Evolutionary conservation across 2,888 invertebrate genomes (phyloP), one percentile per base, ranked within the genome.

Genomic region (Operophtera brumata): DNA sequence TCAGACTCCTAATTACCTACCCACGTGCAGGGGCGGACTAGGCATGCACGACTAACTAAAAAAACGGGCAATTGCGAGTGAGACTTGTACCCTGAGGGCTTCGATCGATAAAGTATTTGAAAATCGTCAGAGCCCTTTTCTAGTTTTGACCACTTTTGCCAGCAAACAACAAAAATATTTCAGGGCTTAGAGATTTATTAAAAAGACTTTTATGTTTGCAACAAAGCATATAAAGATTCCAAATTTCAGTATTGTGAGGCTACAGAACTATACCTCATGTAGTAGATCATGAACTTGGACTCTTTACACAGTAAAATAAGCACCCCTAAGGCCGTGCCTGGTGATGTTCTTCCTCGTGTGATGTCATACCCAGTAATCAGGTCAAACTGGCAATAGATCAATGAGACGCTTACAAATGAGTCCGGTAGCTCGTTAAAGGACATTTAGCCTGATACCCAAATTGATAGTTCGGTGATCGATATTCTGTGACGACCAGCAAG

Each of bases 1-100:
- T 57, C 60, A 50, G 59, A 48, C 48, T 52, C 56, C 49, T 64
- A 66, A 64, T 66, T 62, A 64, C 66, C 57, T 53, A 51, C 47
- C 47, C 37, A 39, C 32, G 35, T 1, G 3, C 48, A 54, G 57
- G 37, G 58, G 1, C 10, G 50, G 9, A 39, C 20, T n/a, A 9
- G 13, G 36, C 13, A 11, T 4, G 8, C 8, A 14, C 37, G 2
- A 20, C 2, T 2, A 4, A 20, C 20, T 20, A 20, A 20, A 4
- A 20, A n/a, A 35, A 7, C 0, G 35, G 35, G 35, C 11, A 4
- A 20, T 20, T 20, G n/a, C n/a, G n/a, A n/a, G n/a, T n/a, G n/a
- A n/a, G n/a, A n/a, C n/a, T n/a, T n/a, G n/a, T n/a, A n/a, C n/a
- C n/a, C n/a, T n/a, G n/a, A n/a, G n/a, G n/a, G n/a, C n/a, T n/a